Base-by-base conservation (phyloP, 2,797 vertebrate species). In the Aplochiton taeniatus region DNA sequence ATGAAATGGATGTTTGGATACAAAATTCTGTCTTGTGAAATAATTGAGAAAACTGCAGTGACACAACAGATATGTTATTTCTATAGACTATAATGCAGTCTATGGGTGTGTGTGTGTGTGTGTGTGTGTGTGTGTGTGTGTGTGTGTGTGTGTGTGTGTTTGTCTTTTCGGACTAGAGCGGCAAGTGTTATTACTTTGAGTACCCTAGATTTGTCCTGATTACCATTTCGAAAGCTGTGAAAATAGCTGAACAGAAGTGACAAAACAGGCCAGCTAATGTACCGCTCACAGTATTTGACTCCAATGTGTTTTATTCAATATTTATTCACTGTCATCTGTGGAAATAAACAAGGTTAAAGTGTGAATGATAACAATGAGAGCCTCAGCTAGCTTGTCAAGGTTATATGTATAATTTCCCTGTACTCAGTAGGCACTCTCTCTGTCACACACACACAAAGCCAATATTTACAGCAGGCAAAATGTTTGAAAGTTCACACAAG, bases 351-450 rank as follows among this genome's bases (percentile, higher is more conserved):
- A 66, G 13, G 16, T 52, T 52, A 17, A 50, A 57, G 65, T 68
- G 61, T 45, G n/a, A 53, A 9, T 49, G 61, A 49, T 14, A 18
- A 49, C 58, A 66, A 58, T 43, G 16, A 72, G 63, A 61, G 58
- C 10, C 52, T 31, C 74, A 71, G 81, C 73, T 75, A 85, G 80
- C 78, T 86, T 85, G 88, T 90, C 84, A 88, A 89, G 81, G 82
- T 83, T 85, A 88, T 31, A 31, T 31, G 71, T 84, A 77, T 85
- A 19, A 83, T 90, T 79, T 85, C 73, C 65, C 58, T 69, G 63
- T 72, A 63, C 43, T 19, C 66, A 61, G 54, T 57, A 59, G 63
- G 59, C 82, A 82, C 76, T 80, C 71, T 70, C 71, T 82, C 70
- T 72, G 60, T 19, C 76, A 70, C 75, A 74, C 70, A 61, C 50